Percentiles rank a stretch among this genome's conserved stretches.
phyloP scores from a whole-genome alignment of 2,888 invertebrate genomes.

The Empis livida region DNA sequence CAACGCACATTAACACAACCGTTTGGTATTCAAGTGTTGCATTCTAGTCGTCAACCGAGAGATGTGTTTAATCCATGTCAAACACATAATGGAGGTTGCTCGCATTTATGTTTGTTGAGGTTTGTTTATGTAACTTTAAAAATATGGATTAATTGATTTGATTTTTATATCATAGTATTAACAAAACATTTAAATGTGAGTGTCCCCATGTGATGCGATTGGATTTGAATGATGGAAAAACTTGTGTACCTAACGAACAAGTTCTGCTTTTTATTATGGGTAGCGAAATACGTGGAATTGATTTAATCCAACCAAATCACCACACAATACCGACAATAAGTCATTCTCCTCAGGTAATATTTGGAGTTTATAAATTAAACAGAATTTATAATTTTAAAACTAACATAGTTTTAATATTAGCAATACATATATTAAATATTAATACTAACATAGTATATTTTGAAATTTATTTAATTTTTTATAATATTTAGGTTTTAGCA shows the following conservation, averaged over 20 bases:
- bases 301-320: conserved; percentile 58
- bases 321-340: conserved; percentile 74
- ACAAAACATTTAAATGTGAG: conserved; percentile 54
- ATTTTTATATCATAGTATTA: conserved; percentile 33
- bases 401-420: no score
- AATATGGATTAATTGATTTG: neutral
- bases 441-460: neutral
- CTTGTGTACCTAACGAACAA: conserved; percentile 55
- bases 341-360: conserved; percentile 29
- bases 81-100: conserved; percentile 58
- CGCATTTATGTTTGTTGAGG: conserved; percentile 65
- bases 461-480: no score
- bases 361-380: neutral
- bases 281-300: conserved; percentile 73
- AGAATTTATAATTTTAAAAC: no score
- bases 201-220: conserved; percentile 82
- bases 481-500: conserved; percentile 49
- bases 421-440: no score
- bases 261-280: conserved; percentile 63
- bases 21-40: conserved; percentile 76
- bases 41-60: conserved; percentile 59
- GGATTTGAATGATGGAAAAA: conserved; percentile 43
- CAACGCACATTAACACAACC: conserved; percentile 78
- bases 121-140: conserved; percentile 3
- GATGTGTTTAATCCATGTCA: conserved; percentile 50